Evolutionary conservation across 2,113 vertebrate species (phyloP), one percentile per base, ranked within the genome.

Genomic region (Edolisoma coerulescens): DNA sequence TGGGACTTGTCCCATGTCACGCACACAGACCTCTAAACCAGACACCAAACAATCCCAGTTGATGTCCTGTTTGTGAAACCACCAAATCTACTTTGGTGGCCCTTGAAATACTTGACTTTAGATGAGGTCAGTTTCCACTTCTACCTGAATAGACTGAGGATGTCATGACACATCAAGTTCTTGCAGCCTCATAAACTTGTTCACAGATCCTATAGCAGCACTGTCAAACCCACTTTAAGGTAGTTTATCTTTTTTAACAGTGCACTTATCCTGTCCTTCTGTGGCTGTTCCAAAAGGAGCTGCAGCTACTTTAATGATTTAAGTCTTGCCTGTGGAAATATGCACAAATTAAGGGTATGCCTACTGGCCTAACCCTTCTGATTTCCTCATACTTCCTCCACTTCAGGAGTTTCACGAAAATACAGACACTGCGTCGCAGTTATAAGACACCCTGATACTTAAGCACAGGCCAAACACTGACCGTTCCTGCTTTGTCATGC

Each of bases 381-480:
- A 9, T 56, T 84, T 95, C 44, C 50, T 89, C 4, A 7, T 39
- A 23, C 12, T 84, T 73, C 33, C n/a, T 64, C 28, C 28, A 45
- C 35, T 87, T 82, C 60, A 87, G 33, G 57, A 84, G 49, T 79
- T 75, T 78, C n/a, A 75, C 2, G 42, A 78, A 94, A 94, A 92
- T 26, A 17, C 52, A 71, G 32, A 52, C 28, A 32, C 60, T 5
- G 3, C 32, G 32, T 63, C 1, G 3, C 41, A 44, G 37, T 71
- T 94, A 5, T 28, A 88, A 93, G 92, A 68, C 64, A 78, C 26
- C 52, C 67, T 70, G 95, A 95, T 79, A 92, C 79, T 92, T 86
- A 83, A 56, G 68, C 0, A 0, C 53, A 78, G 57, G 88, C 76
- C 86, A 87, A 68, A 84, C 57, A 89, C 86, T 90, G 88, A 65